Conservation (phyloP, 2,113 vertebrate genomes). For the Myotis davidii region DNA sequence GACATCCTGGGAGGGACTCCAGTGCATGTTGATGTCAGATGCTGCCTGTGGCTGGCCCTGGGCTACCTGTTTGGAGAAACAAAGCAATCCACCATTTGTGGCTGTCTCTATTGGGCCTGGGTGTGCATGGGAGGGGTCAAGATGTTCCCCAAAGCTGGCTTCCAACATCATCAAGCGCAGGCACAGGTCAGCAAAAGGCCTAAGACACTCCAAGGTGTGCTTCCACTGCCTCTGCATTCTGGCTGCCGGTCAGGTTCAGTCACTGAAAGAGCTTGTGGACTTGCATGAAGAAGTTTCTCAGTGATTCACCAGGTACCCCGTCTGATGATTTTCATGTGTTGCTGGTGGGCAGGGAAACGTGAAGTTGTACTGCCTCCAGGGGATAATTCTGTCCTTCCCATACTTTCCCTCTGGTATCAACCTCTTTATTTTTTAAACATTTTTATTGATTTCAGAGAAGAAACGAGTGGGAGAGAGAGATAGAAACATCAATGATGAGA, state of each 20-base stretch:
- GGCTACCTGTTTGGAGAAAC: background rate
- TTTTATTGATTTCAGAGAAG: no score
- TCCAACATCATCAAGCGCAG: background rate
- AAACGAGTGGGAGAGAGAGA: no score
- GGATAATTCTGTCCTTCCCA: background rate
- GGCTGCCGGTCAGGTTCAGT: background rate
- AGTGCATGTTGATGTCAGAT: background rate
- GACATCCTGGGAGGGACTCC: background rate
- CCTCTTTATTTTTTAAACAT: background rate
- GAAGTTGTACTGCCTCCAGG: background rate
- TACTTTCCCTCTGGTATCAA: background rate
- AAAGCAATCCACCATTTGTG: background rate
- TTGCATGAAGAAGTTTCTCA: background rate
- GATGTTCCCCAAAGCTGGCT: background rate
- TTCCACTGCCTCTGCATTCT: background rate
- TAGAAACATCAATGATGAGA: no score
- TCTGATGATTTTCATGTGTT: background rate
- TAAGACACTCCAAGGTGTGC: background rate
- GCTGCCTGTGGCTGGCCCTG: background rate
- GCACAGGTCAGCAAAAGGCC: background rate
- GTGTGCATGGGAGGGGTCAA: background rate
- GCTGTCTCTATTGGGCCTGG: background rate
- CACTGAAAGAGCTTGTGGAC: background rate
- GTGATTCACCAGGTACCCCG: background rate
- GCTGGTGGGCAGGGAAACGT: background rate